Evolutionary conservation across 2,113 vertebrate species (phyloP), one percentile per base, ranked within the genome.

Genomic region (Notechis scutatus): DNA sequence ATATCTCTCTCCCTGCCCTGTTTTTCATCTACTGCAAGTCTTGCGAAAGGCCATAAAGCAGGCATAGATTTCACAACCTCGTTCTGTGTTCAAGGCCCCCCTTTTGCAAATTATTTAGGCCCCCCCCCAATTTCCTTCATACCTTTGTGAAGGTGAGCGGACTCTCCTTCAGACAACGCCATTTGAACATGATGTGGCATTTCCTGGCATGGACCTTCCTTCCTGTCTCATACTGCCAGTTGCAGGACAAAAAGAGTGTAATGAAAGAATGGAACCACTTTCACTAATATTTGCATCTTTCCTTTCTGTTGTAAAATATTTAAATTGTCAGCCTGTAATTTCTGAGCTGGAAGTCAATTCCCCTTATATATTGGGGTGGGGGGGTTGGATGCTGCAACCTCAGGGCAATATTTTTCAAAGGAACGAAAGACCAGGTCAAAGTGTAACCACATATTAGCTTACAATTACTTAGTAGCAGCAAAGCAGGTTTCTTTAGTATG

Each of bases 151-250:
- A 64, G 74, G 21, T 55, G 34, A 11, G 18, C 3, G 0, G 6
- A 5, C 34, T 59, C 8, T 61, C 39, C 26, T 52, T 59, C 29
- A 34, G 56, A 21, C 15, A 61, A 1, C 12, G 11, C 69, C 9
- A 3, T 54, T 23, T 29, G 26, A 34, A n/a, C 85, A 64, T 89
- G 64, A 89, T 59, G 42, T 23, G 69, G 61, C 64, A 15, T 85
- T 90, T 89, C 21, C 88, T 26, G 3, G 42, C 29, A 34, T 64
- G 92, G 92, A 93, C 74, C n/a, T 87, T 93, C 88, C 23, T n/a
- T 52, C 8, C 45, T 61, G 74, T 81, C 12, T 74, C 92, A 42
- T 42, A 34, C 7, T 20, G 21, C 21, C 56, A 9, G 6, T 1
- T 86, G 74, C 52, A 34, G 55, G 4, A 47, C 42, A 42, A 50